Evolutionary conservation across 2,113 vertebrate genomes (phyloP), one percentile per base, ranked within the genome.

Genomic region (Poecile atricapillus): DNA sequence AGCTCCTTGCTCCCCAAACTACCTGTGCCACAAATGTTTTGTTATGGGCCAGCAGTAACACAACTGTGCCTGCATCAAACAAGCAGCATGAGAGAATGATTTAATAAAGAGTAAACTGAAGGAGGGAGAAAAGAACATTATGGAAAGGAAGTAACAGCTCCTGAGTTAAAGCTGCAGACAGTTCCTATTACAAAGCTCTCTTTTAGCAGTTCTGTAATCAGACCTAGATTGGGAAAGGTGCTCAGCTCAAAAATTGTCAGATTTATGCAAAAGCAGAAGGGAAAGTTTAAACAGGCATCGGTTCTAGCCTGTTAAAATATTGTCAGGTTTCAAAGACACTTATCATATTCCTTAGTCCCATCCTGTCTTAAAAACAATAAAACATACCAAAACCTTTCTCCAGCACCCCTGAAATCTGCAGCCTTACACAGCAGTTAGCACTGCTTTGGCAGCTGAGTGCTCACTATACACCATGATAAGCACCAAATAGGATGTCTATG

Each of bases 11-110:
- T 93, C 64, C 69, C 76, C 2, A 83, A 86, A 81, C 47, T 83
- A 93, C 95, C 83, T 78, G 83, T 67, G 86, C 52, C 68, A 93
- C 64, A 64, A 83, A 88, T 68, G 28, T 60, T 93, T 88, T 91
- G 64, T 71, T 96, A 56, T 43, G 68, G 85, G 88, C 90, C 71
- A 92, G 79, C 59, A 93, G 60, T 30, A 35, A 35, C 39, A 89
- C 63, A 86, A 90, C 67, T 37, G 60, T 93, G 78, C 55, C 85
- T 86, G 60, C 5, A 0, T 81, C 92, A 92, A 93, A 77, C 65
- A 77, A 70, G 69, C 68, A 83, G 63, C 35, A n/a, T 11, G 79
- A 90, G 6, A 86, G 47, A 83, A 90, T 75, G 71, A 95, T 86
- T 91, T 80, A 90, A 94, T 83, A 93, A 88, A 86, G 52, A 70